Evolutionary conservation across 2,797 vertebrate species (phyloP).

Genomic region (Macrochelys suwanniensis): DNA sequence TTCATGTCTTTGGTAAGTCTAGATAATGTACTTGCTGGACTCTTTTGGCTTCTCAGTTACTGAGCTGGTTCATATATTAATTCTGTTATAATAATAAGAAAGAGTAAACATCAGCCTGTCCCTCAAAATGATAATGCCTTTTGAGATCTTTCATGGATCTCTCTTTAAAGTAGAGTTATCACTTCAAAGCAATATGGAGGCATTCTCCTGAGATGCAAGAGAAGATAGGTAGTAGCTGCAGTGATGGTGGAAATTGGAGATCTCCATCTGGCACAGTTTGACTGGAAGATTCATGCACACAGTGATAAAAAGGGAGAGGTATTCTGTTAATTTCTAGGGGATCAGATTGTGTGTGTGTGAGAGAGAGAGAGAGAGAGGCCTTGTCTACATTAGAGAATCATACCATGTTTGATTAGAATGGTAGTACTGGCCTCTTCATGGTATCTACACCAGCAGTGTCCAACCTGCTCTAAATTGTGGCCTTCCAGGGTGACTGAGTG

Average conservation of each 20-base stretch:
- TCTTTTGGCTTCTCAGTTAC: slow-evolving; percentile 6
- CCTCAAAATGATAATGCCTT: rapidly evolving
- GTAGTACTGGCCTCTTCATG: rapidly evolving
- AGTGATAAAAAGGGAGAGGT: background rate
- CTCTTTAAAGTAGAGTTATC: rapidly evolving
- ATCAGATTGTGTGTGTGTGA: background rate
- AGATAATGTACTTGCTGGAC: background rate
- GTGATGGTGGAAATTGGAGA: rapidly evolving
- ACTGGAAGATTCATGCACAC: rapidly evolving
- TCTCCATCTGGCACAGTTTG: background rate
- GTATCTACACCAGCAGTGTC: rapidly evolving
- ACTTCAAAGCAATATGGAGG: background rate
- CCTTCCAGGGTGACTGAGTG: rapidly evolving
- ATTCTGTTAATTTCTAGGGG: background rate
- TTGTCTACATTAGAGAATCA: background rate
- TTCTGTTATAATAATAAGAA: background rate
- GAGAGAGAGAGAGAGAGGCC: too few relatives aligned
- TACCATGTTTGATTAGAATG: background rate
- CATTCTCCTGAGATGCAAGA: rapidly evolving
- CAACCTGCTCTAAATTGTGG: background rate
- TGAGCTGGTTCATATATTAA: background rate
- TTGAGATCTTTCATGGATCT: rapidly evolving
- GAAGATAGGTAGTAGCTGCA: background rate
- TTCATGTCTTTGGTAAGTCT: background rate
- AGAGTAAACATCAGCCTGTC: background rate